Evolutionary conservation across 1,140 invertebrate genomes (phyloP), one percentile per base, ranked within the genome.

Genomic region (Vollenhovia emeryi): DNA sequence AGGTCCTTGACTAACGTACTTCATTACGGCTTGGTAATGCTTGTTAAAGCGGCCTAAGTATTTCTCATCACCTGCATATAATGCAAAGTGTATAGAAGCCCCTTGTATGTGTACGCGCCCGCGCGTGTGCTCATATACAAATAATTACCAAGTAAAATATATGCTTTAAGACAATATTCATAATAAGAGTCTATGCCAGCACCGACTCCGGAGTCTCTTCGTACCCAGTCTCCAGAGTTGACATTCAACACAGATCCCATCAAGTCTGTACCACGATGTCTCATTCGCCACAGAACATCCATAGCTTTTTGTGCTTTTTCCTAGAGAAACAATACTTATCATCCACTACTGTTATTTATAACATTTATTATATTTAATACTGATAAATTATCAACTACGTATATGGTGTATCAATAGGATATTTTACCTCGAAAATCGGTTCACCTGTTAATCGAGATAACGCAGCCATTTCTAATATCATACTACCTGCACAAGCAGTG

Each of bases 161-260:
- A 98, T 0, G 98, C 98, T 95, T 99, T 99, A 21, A 99, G 96
- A 88, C 98, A 98, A 94, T 99, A 99, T 94, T 99, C 99, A 94
- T 99, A 99, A 94, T 99, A 99, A 0, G 98, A 99, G 94, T 99
- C 99, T 88, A 99, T 99, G 11, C 99, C 99, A 55, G 99, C 99
- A n/a, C 99, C 99, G 24, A 99, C 98, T 3, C 99, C 99, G 40
- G 98, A 98, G 94, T 99, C 99, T 93, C 98, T 96, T 30, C 99
- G 95, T 6, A 99, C 97, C 99, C 99, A 99, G 94, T 99, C 98
- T 4, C 99, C 99, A 50, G 97, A 99, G 93, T 99, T 98, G n/a
- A 99, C 98, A 95, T 99, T 99, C 13, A 99, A 96, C 21, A 99
- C 98, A 15, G 98, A 99, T 27, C 98, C 98, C 97, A 99, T 98